Percentiles rank a stretch among this genome's conserved stretches.
phyloP scores from a whole-genome alignment of 2,888 invertebrate species.

The Peribatodes rhomboidaria region DNA sequence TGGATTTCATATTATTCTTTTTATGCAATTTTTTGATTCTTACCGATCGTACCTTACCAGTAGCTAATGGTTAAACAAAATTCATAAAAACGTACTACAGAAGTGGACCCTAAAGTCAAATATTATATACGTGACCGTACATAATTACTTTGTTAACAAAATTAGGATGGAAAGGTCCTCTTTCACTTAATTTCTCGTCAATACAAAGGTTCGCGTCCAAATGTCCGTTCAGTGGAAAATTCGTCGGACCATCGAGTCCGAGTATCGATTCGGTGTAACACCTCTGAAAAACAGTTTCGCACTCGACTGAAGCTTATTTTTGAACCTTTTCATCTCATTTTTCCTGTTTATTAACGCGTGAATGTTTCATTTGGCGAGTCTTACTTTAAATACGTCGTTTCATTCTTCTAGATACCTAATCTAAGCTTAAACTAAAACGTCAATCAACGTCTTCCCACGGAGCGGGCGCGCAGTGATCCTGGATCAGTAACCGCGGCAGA shows the following conservation, averaged over 20 bases:
- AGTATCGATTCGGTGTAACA: constrained; percentile 81
- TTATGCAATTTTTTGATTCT: constrained; percentile 42
- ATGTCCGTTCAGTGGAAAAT: constrained; percentile 85
- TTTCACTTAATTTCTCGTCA: constrained; percentile 80
- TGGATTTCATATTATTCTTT: constrained; percentile 55
- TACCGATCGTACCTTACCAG: not conserved
- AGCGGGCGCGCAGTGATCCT: constrained; percentile 1
- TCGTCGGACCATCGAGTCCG: constrained; percentile 82
- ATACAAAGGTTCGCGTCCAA: constrained; percentile 80
- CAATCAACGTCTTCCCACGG: constrained; percentile 72
- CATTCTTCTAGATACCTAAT: constrained; percentile 9
- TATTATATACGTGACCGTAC: constrained; percentile 64
- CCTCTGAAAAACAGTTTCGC: constrained; percentile 84
- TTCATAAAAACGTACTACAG: constrained; percentile 25
- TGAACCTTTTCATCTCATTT: constrained; percentile 80
- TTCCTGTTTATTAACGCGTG: constrained; percentile 74
- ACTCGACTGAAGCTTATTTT: constrained; percentile 82
- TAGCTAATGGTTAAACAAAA: constrained; percentile 10
- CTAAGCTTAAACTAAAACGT: constrained; percentile 59
- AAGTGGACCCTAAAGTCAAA: constrained; percentile 48
- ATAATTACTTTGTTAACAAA: constrained; percentile 70
- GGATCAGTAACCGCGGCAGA: constrained; percentile 59
- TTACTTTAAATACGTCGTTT: constrained; percentile 13
- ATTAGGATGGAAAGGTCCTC: constrained; percentile 78
- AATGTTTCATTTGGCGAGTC: constrained; percentile 57